Evolutionary conservation across 2,113 vertebrate species (phyloP).

Genomic region (Fulmarus glacialis): DNA sequence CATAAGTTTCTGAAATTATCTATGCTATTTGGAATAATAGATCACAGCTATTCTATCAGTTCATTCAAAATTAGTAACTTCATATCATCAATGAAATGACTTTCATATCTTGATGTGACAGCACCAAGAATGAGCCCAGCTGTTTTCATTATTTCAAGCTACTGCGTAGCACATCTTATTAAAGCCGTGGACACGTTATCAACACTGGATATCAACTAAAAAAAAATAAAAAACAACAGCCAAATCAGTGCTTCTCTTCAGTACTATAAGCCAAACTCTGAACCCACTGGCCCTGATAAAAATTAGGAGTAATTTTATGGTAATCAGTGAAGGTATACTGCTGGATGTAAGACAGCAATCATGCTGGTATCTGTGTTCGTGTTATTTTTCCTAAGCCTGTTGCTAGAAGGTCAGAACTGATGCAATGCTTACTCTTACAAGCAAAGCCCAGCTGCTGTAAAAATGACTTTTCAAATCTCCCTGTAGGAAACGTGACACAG

Average conservation of each 20-base stretch:
- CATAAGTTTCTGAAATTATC: neutral
- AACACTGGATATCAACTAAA: neutral
- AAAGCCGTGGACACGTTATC: neutral
- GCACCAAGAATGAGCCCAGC: neutral
- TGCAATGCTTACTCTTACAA: slow-evolving; percentile 37
- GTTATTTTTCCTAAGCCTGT: slow-evolving; percentile 8
- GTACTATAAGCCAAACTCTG: neutral
- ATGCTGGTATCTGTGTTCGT: neutral
- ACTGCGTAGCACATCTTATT: neutral
- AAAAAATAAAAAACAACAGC: neutral
- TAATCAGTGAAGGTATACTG: neutral
- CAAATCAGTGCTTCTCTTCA: neutral
- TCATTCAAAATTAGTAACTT: slow-evolving; percentile 8
- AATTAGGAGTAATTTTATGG: neutral
- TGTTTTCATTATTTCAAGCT: slow-evolving; percentile 10
- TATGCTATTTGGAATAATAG: neutral
- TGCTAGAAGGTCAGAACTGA: slow-evolving; percentile 46
- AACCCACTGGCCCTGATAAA: neutral
- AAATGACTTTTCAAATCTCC: slow-evolving; percentile 32
- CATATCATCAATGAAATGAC: neutral
- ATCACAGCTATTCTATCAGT: neutral
- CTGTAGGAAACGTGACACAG: slow-evolving; percentile 20
- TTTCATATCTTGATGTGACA: slow-evolving; percentile 23
- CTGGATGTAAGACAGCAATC: neutral
- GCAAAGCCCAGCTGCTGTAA: slow-evolving; percentile 12